Base-by-base conservation (phyloP, 92 coral and sea anemone genomes). In the Phenganax subtilis region DNA sequence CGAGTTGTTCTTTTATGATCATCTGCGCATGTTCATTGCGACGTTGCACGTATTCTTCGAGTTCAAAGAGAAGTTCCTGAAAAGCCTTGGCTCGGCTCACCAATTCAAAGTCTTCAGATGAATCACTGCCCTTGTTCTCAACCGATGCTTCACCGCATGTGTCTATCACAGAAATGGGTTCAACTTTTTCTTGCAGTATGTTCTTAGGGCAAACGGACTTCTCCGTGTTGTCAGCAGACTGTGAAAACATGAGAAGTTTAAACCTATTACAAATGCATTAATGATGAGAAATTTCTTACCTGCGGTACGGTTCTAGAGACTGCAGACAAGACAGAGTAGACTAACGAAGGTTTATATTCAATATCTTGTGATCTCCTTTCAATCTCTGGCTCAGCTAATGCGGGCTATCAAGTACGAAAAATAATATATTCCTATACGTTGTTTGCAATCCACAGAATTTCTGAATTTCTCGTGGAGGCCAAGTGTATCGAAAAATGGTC, bases 71-170 rank as follows among this genome's bases (percentile, higher is more conserved):
- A 55, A 89, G 89, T 82, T 88, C 82, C 59, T 86, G 92, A 51
- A 94, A 68, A 15, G 85, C 90, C 55, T 70, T 62, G 9, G 90
- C 89, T 85, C 93, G 98, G 53, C 86, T 87, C 14, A 88, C 77
- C 61, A 94, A 55, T 7, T 92, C 76, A n/a, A 82, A 75, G 28
- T 82, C 84, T 28, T 83, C 88, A 12, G 17, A 58, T 55, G 59
- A 15, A 37, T 63, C 82, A 54, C n/a, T 28, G 9, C 12, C 82
- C 90, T 54, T 71, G 87, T 12, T 65, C 76, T 52, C 55, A 80
- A 9, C 57, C 15, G 7, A n/a, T 37, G 58, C 81, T 8, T 59
- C 55, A 56, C 71, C 81, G 47, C 69, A 72, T 55, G 51, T 62
- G 62, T 6, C 37, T 57, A 72, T 55, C 70, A 55, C 55, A 67